Conservation (phyloP, 2,888 invertebrate species). For the Heliconius ethilla region DNA sequence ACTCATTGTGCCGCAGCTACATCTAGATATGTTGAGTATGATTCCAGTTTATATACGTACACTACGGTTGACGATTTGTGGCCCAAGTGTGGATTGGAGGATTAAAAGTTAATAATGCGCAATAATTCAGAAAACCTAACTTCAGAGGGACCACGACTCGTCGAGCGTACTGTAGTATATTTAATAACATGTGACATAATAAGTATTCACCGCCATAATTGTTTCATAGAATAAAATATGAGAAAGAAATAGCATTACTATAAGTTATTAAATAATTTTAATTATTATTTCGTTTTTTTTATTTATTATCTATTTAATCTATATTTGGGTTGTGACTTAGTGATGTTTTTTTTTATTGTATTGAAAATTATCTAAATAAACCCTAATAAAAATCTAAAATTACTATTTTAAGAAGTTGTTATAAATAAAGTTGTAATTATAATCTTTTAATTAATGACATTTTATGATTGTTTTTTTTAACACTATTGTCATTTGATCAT, state of each 20-base stretch:
- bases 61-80: not conserved
- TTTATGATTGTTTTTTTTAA: no score
- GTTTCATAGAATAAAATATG: not conserved
- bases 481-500: no score
- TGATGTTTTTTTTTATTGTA: not conserved
- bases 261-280: not conserved
- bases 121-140: not conserved
- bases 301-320: not conserved
- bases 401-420: no score
- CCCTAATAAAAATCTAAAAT: no score
- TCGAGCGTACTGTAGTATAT: not conserved
- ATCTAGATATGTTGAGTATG: not conserved
- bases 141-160: not conserved
- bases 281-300: not conserved
- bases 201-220: slow-evolving; percentile 4
- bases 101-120: no score
- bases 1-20: not conserved
- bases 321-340: not conserved
- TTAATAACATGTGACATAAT: not conserved
- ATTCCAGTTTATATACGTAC: not conserved
- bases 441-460: no score
- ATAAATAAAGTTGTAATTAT: no score
- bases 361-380: no score
- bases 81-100: not conserved
- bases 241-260: not conserved